These are phyloP conservation scores for Tinea trinotella DNA, from an alignment of 2,888 invertebrate species.

Conservation along the genomic window DNA sequence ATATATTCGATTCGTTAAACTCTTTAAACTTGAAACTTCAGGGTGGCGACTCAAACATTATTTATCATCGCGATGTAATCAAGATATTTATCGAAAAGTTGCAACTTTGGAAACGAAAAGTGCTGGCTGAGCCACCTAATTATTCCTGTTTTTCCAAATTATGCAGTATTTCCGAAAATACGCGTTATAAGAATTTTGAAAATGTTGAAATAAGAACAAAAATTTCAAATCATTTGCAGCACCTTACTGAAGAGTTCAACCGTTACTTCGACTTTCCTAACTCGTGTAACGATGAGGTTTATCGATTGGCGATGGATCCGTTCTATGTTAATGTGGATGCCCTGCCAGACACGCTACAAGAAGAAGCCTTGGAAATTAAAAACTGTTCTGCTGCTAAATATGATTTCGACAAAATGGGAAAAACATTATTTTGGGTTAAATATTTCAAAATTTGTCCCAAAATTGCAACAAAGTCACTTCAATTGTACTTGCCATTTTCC, in stretches of 20 bases:
- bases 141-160: too few relatives aligned
- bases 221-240: slow-evolving; percentile 11
- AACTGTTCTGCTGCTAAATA: slow-evolving; percentile 14
- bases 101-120: too few relatives aligned
- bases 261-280: neutral
- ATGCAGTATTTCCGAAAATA: too few relatives aligned
- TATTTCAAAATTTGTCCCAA: too few relatives aligned
- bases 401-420: slow-evolving; percentile 5
- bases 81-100: too few relatives aligned
- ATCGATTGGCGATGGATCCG: slow-evolving; percentile 7
- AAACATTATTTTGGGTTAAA: neutral
- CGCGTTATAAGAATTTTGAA: slow-evolving; percentile 9
- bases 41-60: too few relatives aligned
- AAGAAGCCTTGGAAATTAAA: slow-evolving; percentile 8
- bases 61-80: too few relatives aligned
- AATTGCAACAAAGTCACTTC: too few relatives aligned
- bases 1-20: too few relatives aligned
- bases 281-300: slow-evolving; percentile 6
- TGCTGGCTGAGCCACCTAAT: too few relatives aligned
- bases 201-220: neutral
- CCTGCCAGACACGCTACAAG: slow-evolving; percentile 7
- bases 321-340: neutral
- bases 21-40: too few relatives aligned
- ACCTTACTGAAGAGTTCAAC: neutral
- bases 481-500: too few relatives aligned